A percentile compares a stretch with the other conserved stretches of the same genome.
These are phyloP conservation scores for Labia minor DNA, from an alignment of 2,888 invertebrate species.

Conservation along the genomic window DNA sequence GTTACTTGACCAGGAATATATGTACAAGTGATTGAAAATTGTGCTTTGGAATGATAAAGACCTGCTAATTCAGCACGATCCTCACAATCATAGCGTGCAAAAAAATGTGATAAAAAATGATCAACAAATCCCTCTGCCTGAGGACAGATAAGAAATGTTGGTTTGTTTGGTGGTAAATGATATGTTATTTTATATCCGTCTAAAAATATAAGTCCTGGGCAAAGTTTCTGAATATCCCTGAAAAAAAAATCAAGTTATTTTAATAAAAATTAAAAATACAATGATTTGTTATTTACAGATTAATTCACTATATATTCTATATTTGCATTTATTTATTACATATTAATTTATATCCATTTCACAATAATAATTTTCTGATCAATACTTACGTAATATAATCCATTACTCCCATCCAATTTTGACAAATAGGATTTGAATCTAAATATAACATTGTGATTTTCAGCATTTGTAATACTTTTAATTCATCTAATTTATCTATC, in stretches of 20 bases:
- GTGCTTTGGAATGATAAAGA: constrained; percentile 52
- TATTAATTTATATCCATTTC: no score
- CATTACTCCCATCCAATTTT: constrained; percentile 46
- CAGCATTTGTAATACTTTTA: constrained; percentile 36
- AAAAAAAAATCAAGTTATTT: constrained; percentile 16
- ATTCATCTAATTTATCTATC: constrained; percentile 25
- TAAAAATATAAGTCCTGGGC: constrained; percentile 31
- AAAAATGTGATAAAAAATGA: constrained; percentile 55
- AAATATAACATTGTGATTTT: constrained; percentile 44
- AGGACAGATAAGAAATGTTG: constrained; percentile 43
- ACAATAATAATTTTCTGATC: no score
- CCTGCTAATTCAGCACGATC: constrained; percentile 44
- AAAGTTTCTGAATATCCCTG: background rate
- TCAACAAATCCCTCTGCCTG: constrained; percentile 43
- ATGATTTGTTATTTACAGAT: no score
- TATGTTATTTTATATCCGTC: constrained; percentile 41
- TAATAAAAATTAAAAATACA: constrained; percentile 8
- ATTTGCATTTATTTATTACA: no score
- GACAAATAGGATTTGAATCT: constrained; percentile 61
- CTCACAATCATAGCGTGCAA: constrained; percentile 50
- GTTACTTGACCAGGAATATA: constrained; percentile 27
- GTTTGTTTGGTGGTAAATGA: constrained; percentile 38
- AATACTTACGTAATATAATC: constrained; percentile 47
- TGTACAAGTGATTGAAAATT: constrained; percentile 46
- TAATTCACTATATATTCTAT: no score